Evolutionary conservation across 2,797 vertebrate genomes (phyloP).

Genomic region (Takifugu rubripes): DNA sequence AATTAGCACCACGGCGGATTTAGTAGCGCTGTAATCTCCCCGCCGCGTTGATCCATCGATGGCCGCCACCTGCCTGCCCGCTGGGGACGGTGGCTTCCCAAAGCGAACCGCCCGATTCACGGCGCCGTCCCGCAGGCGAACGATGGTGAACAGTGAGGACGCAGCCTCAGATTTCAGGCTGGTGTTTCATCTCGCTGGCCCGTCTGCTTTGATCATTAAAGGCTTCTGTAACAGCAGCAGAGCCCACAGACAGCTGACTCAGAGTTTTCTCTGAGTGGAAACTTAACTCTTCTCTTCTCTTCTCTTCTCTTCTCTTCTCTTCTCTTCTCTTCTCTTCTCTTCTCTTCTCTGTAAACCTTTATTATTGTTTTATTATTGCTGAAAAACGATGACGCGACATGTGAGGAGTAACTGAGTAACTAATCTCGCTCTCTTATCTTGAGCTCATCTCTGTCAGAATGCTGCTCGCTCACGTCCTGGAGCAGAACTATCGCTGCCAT

Average conservation of each 20-base stretch:
- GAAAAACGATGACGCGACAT: no score
- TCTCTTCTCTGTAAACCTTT: background rate
- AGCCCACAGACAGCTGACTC: conserved; percentile 66
- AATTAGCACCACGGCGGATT: conserved; percentile 60
- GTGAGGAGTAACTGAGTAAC: no score
- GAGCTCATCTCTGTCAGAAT: conserved; percentile 23
- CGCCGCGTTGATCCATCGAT: conserved; percentile 15
- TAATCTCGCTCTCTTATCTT: conserved; percentile 12
- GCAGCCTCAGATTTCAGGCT: conserved; percentile 7
- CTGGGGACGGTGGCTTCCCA: background rate
- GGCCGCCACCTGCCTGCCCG: background rate
- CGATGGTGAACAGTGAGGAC: conserved; percentile 26
- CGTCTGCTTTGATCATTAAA: conserved; percentile 42
- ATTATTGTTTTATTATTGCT: no score
- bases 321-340: background rate
- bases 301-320: conserved; percentile 4
- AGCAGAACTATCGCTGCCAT: background rate
- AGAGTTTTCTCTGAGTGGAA: conserved; percentile 26
- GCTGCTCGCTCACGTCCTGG: conserved; percentile 1
- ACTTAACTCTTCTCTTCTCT: conserved; percentile 17
- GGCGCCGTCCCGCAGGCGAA: conserved; percentile 2
- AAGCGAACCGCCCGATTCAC: background rate
- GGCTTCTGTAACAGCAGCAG: conserved; percentile 26
- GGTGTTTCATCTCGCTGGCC: conserved; percentile 8
- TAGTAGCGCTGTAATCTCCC: conserved; percentile 25